Conservation (phyloP, 2,888 invertebrate species). For the Scelioninae gen. 1 region DNA sequence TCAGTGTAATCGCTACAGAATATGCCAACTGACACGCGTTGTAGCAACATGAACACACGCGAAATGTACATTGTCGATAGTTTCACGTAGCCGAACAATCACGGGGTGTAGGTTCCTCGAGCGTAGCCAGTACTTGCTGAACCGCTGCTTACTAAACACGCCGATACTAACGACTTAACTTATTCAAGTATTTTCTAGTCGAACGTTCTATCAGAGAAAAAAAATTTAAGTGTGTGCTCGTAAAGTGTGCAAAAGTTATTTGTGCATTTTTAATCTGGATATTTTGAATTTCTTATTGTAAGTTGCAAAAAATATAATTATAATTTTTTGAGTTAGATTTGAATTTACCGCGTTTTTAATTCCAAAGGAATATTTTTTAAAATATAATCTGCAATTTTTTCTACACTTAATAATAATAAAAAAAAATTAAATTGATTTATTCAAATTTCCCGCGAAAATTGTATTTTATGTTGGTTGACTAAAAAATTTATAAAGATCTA, state of each 20-base stretch:
- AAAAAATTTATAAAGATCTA: not conserved
- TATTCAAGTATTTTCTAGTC: conserved; percentile 9
- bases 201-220: too few species aligned
- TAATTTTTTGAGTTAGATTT: not conserved
- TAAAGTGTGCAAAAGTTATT: not conserved
- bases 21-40: conserved; percentile 52
- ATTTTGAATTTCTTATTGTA: not conserved
- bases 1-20: conserved; percentile 69
- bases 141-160: conserved; percentile 68
- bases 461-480: not conserved
- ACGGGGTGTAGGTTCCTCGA: conserved; percentile 72
- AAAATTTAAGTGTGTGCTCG: not conserved
- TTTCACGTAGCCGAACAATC: conserved; percentile 70
- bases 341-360: not conserved
- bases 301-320: not conserved
- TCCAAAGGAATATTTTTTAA: not conserved
- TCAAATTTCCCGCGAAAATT: conserved; percentile 1
- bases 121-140: conserved; percentile 69
- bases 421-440: not conserved
- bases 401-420: too few species aligned
- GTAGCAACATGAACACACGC: conserved; percentile 51
- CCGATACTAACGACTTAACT: conserved; percentile 45
- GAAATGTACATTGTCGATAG: conserved; percentile 64
- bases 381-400: too few species aligned
- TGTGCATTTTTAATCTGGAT: conserved; percentile 1